Conservation (phyloP, 2,888 invertebrate species). For the Polymixis flavicincta region DNA sequence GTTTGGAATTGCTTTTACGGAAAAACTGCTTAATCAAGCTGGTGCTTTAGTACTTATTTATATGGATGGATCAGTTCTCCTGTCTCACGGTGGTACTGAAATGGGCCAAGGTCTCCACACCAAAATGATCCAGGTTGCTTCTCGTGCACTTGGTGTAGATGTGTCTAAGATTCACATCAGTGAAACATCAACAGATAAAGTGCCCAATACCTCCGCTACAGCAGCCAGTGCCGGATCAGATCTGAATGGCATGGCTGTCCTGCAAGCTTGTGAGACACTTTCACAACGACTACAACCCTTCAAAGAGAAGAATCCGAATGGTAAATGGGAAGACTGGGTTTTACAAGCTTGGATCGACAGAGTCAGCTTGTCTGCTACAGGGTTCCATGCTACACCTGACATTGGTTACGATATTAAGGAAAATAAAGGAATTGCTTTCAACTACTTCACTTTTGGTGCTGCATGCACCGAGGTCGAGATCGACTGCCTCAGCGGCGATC, state of each 20-base stretch:
- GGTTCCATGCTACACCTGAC: conserved; percentile 94
- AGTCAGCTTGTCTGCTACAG: conserved; percentile 95
- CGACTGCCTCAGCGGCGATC: conserved; percentile 98
- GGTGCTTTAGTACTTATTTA: conserved; percentile 97
- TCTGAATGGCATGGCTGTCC: conserved; percentile 97
- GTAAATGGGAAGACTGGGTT: conserved; percentile 96
- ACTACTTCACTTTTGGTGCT: conserved; percentile 96
- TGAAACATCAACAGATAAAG: conserved; percentile 97
- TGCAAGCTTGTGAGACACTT: conserved; percentile 95
- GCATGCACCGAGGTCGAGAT: conserved; percentile 97
- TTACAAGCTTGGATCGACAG: conserved; percentile 94
- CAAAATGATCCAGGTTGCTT: conserved; percentile 98
- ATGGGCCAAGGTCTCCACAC: conserved; percentile 99
- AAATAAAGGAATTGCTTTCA: conserved; percentile 93
- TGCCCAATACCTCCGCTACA: conserved; percentile 97
- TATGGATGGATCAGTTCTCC: conserved; percentile 95
- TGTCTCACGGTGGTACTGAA: conserved; percentile 98
- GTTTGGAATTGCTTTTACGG: conserved; percentile 96
- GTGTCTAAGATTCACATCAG: conserved; percentile 94
- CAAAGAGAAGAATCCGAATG: conserved; percentile 93
- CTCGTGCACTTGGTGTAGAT: conserved; percentile 93
- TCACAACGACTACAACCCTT: conserved; percentile 94
- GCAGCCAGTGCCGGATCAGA: conserved; percentile 97
- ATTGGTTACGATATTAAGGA: conserved; percentile 93
- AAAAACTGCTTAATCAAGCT: conserved; percentile 94